Percentiles rank a stretch among this genome's conserved stretches.
phyloP scores from a whole-genome alignment of 1,140 invertebrate species.

The Eulimnadia texana region DNA sequence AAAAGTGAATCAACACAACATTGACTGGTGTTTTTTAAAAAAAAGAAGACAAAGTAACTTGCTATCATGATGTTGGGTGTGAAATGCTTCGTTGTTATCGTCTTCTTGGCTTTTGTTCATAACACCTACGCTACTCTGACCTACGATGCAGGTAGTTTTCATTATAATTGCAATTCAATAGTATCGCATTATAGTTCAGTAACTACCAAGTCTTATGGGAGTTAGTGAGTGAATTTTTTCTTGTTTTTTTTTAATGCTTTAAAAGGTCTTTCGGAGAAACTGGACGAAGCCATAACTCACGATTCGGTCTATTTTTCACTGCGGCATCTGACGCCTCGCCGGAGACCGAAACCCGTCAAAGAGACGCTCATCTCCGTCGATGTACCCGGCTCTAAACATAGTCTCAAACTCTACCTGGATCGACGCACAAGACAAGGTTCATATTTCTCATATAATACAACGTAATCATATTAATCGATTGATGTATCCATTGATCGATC shows the following conservation, averaged over 20 bases:
- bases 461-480: background rate
- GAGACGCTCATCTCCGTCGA: conserved; percentile 49
- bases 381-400: conserved; percentile 42
- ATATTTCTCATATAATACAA: conserved; percentile 14
- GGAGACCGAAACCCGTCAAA: conserved; percentile 28
- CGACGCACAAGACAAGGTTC: conserved; percentile 43
- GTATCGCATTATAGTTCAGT: no score
- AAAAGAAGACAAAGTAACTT: no score
- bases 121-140: background rate
- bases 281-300: conserved; percentile 40
- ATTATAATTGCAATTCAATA: no score
- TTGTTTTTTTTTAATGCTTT: conserved; percentile 13
- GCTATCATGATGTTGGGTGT: background rate
- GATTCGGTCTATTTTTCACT: conserved; percentile 43
- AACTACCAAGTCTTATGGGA: no score
- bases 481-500: no score
- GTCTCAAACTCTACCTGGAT: conserved; percentile 48
- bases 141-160: background rate
- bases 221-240: no score
- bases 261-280: conserved; percentile 37
- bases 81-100: background rate
- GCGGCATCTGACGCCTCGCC: conserved; percentile 40
- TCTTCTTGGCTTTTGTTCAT: background rate
- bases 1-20: no score
- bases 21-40: no score